These are phyloP conservation scores for Aphis craccivora DNA, from an alignment of 1,140 invertebrate species.

Conservation along the genomic window DNA sequence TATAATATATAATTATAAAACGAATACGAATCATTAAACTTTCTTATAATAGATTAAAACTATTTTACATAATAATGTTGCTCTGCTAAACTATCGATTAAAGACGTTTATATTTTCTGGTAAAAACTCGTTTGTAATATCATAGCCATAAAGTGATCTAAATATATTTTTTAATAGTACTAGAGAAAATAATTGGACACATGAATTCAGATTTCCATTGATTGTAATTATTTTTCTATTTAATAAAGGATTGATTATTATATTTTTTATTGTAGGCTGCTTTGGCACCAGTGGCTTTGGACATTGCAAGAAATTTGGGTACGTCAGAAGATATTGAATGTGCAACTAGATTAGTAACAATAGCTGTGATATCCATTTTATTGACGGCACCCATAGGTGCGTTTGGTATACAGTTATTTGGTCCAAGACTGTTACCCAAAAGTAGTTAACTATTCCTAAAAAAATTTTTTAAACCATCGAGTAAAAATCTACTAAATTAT, in stretches of 20 bases:
- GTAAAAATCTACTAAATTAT: not conserved
- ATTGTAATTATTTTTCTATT: not conserved
- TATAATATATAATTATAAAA: no score
- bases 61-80: not conserved
- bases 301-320: slow-evolving; percentile 65
- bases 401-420: slow-evolving; percentile 66
- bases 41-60: not conserved
- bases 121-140: not conserved
- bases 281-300: slow-evolving; percentile 70
- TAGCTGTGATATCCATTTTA: slow-evolving; percentile 75
- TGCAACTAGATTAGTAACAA: slow-evolving; percentile 69
- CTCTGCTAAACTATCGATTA: not conserved
- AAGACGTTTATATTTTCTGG: not conserved
- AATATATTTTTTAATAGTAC: not conserved
- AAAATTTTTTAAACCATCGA: not conserved
- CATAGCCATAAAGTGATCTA: not conserved
- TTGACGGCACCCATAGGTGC: slow-evolving; percentile 76
- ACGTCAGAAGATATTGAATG: slow-evolving; percentile 58
- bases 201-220: not conserved
- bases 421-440: slow-evolving; percentile 64
- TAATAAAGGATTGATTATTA: not conserved
- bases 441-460: not conserved
- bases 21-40: not conserved
- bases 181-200: not conserved
- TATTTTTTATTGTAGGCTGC: slow-evolving; percentile 67